Evolutionary conservation across 2,113 vertebrate genomes (phyloP).

Genomic region (Cebidichthys violaceus): DNA sequence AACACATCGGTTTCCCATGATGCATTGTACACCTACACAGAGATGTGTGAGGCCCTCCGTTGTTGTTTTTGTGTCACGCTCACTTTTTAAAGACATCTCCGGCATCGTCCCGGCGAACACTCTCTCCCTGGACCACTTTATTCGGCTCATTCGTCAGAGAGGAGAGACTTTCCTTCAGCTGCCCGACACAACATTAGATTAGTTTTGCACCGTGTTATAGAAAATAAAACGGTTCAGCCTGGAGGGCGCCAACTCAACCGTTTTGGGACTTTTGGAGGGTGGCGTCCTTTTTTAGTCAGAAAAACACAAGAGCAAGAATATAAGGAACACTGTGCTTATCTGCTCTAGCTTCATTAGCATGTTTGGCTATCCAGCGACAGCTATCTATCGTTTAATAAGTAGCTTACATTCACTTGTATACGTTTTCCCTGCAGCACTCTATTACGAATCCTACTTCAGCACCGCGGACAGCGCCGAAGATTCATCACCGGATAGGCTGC

Average conservation of each 20-base stretch:
- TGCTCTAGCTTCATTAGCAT: neutral
- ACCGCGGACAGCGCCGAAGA: neutral
- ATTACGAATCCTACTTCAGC: too few relatives aligned
- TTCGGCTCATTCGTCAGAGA: constrained; percentile 48
- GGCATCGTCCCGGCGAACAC: neutral
- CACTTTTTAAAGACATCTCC: neutral
- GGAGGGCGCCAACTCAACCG: neutral
- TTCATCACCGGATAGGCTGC: neutral
- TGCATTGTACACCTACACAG: neutral
- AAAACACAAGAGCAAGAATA: neutral
- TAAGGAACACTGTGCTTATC: neutral
- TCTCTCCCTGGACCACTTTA: constrained; percentile 12
- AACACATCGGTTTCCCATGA: neutral
- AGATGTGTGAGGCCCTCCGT: neutral
- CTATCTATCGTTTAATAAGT: too few relatives aligned
- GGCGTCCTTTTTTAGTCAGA: neutral
- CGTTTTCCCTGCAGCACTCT: neutral
- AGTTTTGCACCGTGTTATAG: constrained; percentile 17
- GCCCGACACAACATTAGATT: constrained; percentile 42
- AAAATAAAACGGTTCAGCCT: constrained; percentile 40
- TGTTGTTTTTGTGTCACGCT: neutral
- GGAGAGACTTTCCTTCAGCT: constrained; percentile 37
- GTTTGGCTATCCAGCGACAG: too few relatives aligned
- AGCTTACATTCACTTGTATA: neutral
- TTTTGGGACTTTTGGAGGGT: neutral